Base-by-base conservation (phyloP, 92 coral and sea anemone species). In the Porites cylindrica region DNA sequence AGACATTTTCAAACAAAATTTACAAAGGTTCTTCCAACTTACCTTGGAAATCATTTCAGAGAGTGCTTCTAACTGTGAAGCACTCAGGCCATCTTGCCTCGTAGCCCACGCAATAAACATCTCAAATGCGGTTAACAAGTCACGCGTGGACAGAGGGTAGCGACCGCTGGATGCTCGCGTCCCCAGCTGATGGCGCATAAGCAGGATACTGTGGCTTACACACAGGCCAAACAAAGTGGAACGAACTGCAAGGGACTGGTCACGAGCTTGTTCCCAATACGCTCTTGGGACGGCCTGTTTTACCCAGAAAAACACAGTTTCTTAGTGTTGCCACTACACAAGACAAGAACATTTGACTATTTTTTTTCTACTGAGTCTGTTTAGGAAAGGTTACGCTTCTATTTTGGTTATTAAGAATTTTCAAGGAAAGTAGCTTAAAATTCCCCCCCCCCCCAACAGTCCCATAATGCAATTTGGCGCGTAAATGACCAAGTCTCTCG, bases 161-260 rank as follows among this genome's bases (percentile, higher is more conserved):
- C 84, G 88, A 50, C 96, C 91, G 72, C 91, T 77, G 85, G 96
- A 95, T 53, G 98, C 95, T 62, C 98, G 95, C 66, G 98, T 90
- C 24, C 99, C 99, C 50, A 87, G 90, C 82, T 78, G 91, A 88
- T 96, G 98, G 85, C 99, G 95, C 84, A 94, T 88, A 32, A 94
- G 89, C 29, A 96, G 82, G 0, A 93, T 61, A 69, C 98, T 91
- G 90, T 96, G 99, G 74, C 93, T 85, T 32, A 96, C 93, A 76
- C 98, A 96, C 74, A 96, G 64, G 77, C 99, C 94, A 76, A 93
- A 96, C 65, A 95, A 81, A 50, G 96, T 91, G 53, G 99, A 93
- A 24, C 99, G 99, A 64, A 95, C 92, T 16, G 91, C 88, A 66
- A 94, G 91, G 26, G 95, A 80, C 80, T 91, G 94, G 70, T 94